phyloP scores from a whole-genome alignment of 2,113 vertebrate genomes.

The Elephas maximus region DNA sequence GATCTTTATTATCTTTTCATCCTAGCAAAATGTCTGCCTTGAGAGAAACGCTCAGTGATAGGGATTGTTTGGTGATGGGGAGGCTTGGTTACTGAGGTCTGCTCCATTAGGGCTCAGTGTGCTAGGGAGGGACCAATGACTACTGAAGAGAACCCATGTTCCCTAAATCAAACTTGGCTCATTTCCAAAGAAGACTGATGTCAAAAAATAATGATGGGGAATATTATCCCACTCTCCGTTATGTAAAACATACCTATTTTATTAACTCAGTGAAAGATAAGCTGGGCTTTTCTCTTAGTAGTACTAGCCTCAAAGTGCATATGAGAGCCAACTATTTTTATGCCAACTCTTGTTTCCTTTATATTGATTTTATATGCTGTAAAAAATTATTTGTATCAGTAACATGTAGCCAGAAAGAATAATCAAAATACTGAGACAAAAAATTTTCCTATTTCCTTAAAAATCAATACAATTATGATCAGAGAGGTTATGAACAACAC shows the following conservation, averaged over 20 bases:
- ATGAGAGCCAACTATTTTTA: slow-evolving; percentile 26
- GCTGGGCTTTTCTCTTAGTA: not conserved
- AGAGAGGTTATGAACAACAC: not conserved
- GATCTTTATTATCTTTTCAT: not conserved
- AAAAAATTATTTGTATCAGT: slow-evolving; percentile 52
- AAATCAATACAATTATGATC: slow-evolving; percentile 28
- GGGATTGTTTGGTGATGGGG: not conserved
- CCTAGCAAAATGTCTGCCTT: not conserved
- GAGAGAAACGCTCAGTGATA: not conserved
- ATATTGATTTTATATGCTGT: slow-evolving; percentile 49
- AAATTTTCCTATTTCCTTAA: slow-evolving; percentile 9
- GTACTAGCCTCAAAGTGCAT: not conserved
- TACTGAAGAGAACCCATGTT: not conserved
- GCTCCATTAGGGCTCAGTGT: not conserved
- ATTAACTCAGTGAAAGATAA: not conserved
- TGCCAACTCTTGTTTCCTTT: not conserved
- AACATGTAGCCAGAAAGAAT: not conserved
- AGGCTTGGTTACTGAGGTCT: too few species aligned
- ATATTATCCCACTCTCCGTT: not conserved
- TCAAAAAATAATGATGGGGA: not conserved
- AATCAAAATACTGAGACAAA: slow-evolving; percentile 35
- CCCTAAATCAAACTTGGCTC: not conserved
- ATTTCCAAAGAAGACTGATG: not conserved
- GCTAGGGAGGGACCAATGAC: not conserved
- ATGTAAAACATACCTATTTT: not conserved